phyloP scores from a whole-genome alignment of 2,797 vertebrate genomes.

The Alca torda region DNA sequence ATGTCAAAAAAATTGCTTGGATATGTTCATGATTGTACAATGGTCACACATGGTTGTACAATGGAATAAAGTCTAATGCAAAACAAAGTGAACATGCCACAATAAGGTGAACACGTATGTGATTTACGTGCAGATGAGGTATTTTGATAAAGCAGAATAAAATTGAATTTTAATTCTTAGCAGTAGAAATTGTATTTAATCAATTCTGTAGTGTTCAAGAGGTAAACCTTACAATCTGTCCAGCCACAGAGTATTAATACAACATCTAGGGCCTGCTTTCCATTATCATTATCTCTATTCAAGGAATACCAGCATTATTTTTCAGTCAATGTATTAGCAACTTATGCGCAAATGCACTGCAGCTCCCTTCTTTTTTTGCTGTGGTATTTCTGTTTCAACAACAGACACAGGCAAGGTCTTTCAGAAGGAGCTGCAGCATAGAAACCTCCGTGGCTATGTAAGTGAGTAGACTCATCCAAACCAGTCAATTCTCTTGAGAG shows the following conservation, averaged over 20 bases:
- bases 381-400: neutral
- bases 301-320: neutral
- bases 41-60: neutral
- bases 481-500: neutral
- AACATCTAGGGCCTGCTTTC: neutral
- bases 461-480: neutral
- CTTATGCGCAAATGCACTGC: neutral
- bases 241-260: neutral
- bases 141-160: neutral
- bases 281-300: neutral
- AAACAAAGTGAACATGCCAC: neutral
- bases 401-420: neutral
- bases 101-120: neutral
- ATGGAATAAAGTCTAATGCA: neutral
- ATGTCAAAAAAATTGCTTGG: neutral
- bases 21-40: neutral
- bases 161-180: neutral
- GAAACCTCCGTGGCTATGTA: neutral
- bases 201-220: neutral
- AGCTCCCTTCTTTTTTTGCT: neutral
- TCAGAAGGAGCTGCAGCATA: neutral
- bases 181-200: neutral
- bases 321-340: neutral
- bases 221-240: neutral
- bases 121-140: neutral